Conservation (phyloP, 2,888 invertebrate species). For the Leucophora obtusa region DNA sequence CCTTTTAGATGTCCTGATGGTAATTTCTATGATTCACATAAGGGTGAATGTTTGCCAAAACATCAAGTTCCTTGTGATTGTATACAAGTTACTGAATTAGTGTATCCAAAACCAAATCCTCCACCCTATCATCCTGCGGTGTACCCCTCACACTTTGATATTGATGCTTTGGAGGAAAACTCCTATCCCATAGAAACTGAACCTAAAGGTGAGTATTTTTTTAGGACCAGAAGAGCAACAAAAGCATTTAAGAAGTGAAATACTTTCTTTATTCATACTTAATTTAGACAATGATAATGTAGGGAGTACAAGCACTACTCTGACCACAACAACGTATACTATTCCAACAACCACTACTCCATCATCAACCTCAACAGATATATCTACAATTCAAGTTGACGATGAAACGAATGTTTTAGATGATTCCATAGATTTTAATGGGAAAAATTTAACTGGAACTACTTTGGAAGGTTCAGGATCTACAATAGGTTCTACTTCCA, state of each 20-base stretch:
- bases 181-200: constrained; percentile 56
- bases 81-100: constrained; percentile 65
- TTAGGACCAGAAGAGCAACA: too few relatives aligned
- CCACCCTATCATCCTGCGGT: constrained; percentile 51
- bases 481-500: too few relatives aligned
- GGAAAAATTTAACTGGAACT: too few relatives aligned
- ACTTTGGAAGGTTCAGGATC: too few relatives aligned
- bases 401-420: too few relatives aligned
- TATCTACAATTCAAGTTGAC: too few relatives aligned
- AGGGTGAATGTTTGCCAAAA: constrained; percentile 69
- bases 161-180: constrained; percentile 57
- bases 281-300: not conserved
- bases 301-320: not conserved
- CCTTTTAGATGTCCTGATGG: constrained; percentile 70
- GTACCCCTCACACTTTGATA: constrained; percentile 54
- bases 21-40: constrained; percentile 68
- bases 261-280: too few relatives aligned
- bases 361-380: too few relatives aligned
- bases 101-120: constrained; percentile 62
- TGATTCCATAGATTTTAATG: too few relatives aligned
- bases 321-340: too few relatives aligned
- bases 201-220: constrained; percentile 57
- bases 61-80: constrained; percentile 69
- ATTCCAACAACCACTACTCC: too few relatives aligned
- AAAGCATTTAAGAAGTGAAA: too few relatives aligned